These are phyloP conservation scores for Orthosia gracilis DNA, from an alignment of 2,888 invertebrate species.

Conservation along the genomic window DNA sequence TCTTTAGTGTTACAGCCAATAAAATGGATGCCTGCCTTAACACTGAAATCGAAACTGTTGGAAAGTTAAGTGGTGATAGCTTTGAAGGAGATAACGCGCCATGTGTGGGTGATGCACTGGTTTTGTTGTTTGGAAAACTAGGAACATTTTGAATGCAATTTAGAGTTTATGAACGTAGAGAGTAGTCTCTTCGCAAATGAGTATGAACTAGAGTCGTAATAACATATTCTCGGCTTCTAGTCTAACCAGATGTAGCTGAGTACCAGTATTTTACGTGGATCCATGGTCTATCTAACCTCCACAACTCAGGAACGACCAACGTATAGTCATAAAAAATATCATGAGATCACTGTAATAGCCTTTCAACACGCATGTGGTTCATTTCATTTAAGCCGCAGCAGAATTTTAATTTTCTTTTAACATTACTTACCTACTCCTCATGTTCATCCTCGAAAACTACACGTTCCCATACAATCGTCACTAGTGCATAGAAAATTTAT, in stretches of 20 bases:
- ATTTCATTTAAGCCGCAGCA: background rate
- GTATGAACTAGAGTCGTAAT: no score
- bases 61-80: constrained; percentile 38
- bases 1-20: constrained; percentile 49
- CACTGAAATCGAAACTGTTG: constrained; percentile 49
- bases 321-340: background rate
- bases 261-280: no score
- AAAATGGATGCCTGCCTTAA: constrained; percentile 42
- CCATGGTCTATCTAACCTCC: no score
- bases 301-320: no score
- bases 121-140: background rate
- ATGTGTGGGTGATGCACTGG: background rate
- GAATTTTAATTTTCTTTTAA: background rate
- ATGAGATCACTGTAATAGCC: background rate
- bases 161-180: background rate
- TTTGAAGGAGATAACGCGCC: background rate
- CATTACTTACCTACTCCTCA: background rate
- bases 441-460: background rate
- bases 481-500: constrained; percentile 7
- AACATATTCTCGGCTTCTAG: no score
- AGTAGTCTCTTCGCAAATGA: no score
- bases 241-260: no score
- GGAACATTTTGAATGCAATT: background rate
- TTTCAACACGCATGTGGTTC: background rate
- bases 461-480: constrained; percentile 9